Evolutionary conservation across 2,888 invertebrate genomes (phyloP), one percentile per base, ranked within the genome.

Genomic region (Ectemnius cavifrons): DNA sequence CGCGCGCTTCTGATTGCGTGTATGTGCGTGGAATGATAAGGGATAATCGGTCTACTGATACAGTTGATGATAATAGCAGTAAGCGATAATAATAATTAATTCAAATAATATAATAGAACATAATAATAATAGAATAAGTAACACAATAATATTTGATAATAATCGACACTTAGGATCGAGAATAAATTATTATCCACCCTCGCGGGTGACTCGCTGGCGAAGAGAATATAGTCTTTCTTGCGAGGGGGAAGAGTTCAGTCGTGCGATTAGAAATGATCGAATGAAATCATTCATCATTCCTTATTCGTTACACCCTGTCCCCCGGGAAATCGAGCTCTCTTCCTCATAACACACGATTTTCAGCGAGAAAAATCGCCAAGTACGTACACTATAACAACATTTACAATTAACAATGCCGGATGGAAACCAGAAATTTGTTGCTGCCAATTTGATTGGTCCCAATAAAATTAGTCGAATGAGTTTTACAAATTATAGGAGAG

Each of bases 161-260:
- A 64, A 70, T 70, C 63, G 70, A 71, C 68, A 72, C 71, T 69
- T 65, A 37, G 37, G 59, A 70, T 77, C 73, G 65, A 71, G 14
- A 83, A 83, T 83, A 83, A 83, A 83, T 80, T 77, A 83, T 76
- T 46, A 37, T 60, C 59, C 56, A 69, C 71, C 72, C 23, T 2
- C 3, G 23, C 64, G 67, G 63, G 45, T 76, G 56, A 14, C 59
- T 46, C 75, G 64, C 60, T 37, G 65, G 20, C 37, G 37, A 63
- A 46, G 63, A 66, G 47, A 71, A 2, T 47, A 52, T 62, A 59
- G 66, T 20, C 58, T 72, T 69, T 65, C 52, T 71, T 37, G 11
- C 58, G 49, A 79, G 62, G 63, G 58, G 14, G n/a, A 27, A 59
- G 47, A 64, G 58, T 28, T 77, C 77, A 73, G 77, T 77, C 77